Conservation (phyloP, 2,113 vertebrate genomes). For the Hyla sarda region DNA sequence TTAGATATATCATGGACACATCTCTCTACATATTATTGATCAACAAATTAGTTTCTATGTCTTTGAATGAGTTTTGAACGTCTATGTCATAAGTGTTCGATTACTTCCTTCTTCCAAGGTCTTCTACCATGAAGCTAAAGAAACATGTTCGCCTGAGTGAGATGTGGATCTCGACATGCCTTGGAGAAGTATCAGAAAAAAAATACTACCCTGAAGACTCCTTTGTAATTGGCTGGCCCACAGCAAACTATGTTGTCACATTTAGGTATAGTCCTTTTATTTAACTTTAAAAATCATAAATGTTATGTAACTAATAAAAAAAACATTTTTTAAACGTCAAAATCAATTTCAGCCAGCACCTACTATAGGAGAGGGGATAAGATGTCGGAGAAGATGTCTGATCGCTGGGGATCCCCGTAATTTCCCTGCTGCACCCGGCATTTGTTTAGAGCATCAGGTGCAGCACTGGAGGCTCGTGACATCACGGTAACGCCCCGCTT, state of each 20-base stretch:
- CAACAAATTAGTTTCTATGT: neutral
- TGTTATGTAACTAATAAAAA: too few relatives aligned
- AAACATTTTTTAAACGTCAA: too few relatives aligned
- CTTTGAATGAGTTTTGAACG: neutral
- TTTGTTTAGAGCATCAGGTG: too few relatives aligned
- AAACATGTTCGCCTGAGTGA: slow-evolving; percentile 75
- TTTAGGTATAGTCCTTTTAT: slow-evolving; percentile 71
- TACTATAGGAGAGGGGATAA: too few relatives aligned
- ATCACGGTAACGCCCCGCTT: too few relatives aligned
- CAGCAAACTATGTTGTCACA: slow-evolving; percentile 75
- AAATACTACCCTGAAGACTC: slow-evolving; percentile 71
- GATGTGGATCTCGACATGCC: slow-evolving; percentile 73
- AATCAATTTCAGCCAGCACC: too few relatives aligned
- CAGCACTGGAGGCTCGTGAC: too few relatives aligned
- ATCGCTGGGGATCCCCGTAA: too few relatives aligned
- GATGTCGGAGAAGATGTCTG: too few relatives aligned
- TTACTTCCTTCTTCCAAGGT: slow-evolving; percentile 63
- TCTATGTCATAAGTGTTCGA: neutral
- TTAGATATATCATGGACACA: neutral
- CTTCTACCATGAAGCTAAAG: slow-evolving; percentile 79
- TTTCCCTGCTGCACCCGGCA: too few relatives aligned
- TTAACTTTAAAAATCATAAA: too few relatives aligned
- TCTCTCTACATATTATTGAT: neutral
- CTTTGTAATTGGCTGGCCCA: slow-evolving; percentile 82
- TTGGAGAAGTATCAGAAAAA: slow-evolving; percentile 73